These are phyloP conservation scores for Crocallis elinguaria DNA, from an alignment of 2,888 invertebrate species.

Conservation along the genomic window DNA sequence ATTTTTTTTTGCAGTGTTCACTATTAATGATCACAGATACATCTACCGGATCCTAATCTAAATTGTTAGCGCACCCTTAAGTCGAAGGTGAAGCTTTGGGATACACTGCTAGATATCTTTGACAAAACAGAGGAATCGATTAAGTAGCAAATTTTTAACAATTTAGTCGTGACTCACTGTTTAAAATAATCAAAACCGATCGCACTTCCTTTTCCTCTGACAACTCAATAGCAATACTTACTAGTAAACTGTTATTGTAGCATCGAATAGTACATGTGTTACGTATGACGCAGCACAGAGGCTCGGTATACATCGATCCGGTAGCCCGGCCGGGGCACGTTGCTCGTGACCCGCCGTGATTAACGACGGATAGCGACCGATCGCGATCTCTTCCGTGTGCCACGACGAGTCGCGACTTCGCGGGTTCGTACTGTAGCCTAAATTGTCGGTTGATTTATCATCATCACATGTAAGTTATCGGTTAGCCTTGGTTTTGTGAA, in stretches of 20 bases:
- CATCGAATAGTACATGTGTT: not conserved
- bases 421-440: slow-evolving; percentile 10
- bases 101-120: too few species aligned
- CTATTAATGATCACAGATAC: too few species aligned
- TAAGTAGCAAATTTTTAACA: too few species aligned
- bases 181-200: too few species aligned
- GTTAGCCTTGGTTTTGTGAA: not conserved
- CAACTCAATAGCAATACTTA: not conserved
- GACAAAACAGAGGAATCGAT: too few species aligned
- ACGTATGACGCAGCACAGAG: slow-evolving; percentile 2
- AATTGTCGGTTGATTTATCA: slow-evolving; percentile 18
- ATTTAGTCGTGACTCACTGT: too few species aligned
- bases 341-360: slow-evolving; percentile 58
- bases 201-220: too few species aligned
- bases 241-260: not conserved
- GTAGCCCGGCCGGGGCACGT: slow-evolving; percentile 46
- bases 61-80: too few species aligned
- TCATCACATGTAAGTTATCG: not conserved
- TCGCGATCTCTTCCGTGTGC: slow-evolving; percentile 66
- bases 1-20: too few species aligned
- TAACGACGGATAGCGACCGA: slow-evolving; percentile 50
- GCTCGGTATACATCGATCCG: slow-evolving; percentile 16
- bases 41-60: too few species aligned
- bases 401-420: slow-evolving; percentile 38
- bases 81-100: too few species aligned